phyloP scores from a whole-genome alignment of 2,888 invertebrate species.

The Drosophila yooni region DNA sequence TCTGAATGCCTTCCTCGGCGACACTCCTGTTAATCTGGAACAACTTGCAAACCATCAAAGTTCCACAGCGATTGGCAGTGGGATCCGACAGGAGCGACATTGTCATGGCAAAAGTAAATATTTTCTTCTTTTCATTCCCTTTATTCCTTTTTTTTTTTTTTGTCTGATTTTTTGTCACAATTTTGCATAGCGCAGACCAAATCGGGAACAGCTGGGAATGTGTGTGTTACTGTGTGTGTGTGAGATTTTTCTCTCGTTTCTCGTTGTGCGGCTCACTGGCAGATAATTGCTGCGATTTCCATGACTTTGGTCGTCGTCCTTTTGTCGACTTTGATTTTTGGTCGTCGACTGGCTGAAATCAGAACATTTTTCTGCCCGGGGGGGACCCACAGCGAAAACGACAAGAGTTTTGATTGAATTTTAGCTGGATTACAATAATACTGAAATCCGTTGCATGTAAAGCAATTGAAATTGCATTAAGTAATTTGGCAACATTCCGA shows the following conservation, averaged over 20 bases:
- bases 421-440: slow-evolving; percentile 67
- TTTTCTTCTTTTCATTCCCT: slow-evolving; percentile 58
- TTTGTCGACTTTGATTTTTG: slow-evolving; percentile 47
- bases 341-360: slow-evolving; percentile 19
- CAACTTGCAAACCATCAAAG: slow-evolving; percentile 67
- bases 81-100: slow-evolving; percentile 51
- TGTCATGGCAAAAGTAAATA: slow-evolving; percentile 79
- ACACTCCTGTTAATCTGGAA: slow-evolving; percentile 51
- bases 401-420: slow-evolving; percentile 65
- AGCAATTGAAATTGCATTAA: slow-evolving; percentile 43
- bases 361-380: slow-evolving; percentile 18
- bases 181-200: slow-evolving; percentile 40
- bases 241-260: slow-evolving; percentile 11
- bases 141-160: slow-evolving; percentile 27
- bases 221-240: slow-evolving; percentile 33
- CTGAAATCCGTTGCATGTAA: slow-evolving; percentile 37
- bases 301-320: slow-evolving; percentile 55
- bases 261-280: slow-evolving; percentile 34
- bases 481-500: slow-evolving; percentile 41
- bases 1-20: slow-evolving; percentile 4
- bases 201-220: slow-evolving; percentile 27
- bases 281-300: slow-evolving; percentile 76
- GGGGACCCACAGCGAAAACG: not conserved
- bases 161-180: slow-evolving; percentile 63
- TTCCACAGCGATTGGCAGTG: slow-evolving; percentile 16